phyloP scores from a whole-genome alignment of 1,140 invertebrate genomes.

The Orius laevigatus region DNA sequence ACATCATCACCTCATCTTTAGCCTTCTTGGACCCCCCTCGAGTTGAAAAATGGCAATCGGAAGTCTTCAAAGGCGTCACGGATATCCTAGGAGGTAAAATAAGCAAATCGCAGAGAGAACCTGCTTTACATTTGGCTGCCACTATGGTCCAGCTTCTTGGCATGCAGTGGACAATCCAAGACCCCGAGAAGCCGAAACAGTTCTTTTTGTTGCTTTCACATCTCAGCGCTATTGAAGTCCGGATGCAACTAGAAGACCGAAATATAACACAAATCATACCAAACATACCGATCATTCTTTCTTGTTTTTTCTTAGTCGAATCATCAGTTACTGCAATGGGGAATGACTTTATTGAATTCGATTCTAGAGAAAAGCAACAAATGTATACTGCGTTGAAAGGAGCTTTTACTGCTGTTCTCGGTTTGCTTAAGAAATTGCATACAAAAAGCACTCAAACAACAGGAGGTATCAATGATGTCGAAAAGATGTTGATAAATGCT shows the following conservation, averaged over 20 bases:
- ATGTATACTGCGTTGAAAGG: slow-evolving; percentile 79
- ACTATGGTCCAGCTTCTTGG: slow-evolving; percentile 66
- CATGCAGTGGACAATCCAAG: slow-evolving; percentile 60
- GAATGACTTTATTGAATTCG: slow-evolving; percentile 61
- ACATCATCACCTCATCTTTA: slow-evolving; percentile 52
- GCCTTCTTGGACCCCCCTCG: neutral
- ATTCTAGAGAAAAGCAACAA: slow-evolving; percentile 78
- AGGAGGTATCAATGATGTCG: slow-evolving; percentile 25
- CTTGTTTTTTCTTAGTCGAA: slow-evolving; percentile 74
- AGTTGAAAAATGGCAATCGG: slow-evolving; percentile 48
- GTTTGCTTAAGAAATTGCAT: slow-evolving; percentile 46
- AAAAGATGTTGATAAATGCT: slow-evolving; percentile 61
- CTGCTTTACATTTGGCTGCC: slow-evolving; percentile 65
- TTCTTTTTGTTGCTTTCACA: slow-evolving; percentile 73
- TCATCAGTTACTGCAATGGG: slow-evolving; percentile 63
- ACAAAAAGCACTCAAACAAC: slow-evolving; percentile 31
- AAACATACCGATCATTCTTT: slow-evolving; percentile 56
- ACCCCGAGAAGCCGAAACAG: slow-evolving; percentile 60
- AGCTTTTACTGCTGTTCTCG: slow-evolving; percentile 67
- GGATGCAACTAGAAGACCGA: slow-evolving; percentile 80
- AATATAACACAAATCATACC: slow-evolving; percentile 53
- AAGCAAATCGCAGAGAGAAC: slow-evolving; percentile 69
- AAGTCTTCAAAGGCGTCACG: slow-evolving; percentile 55
- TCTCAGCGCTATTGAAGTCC: slow-evolving; percentile 74
- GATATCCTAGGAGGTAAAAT: slow-evolving; percentile 77